Evolutionary conservation across 1,140 invertebrate genomes (phyloP), one percentile per base, ranked within the genome.

Genomic region (Schlechtendalia chinensis): DNA sequence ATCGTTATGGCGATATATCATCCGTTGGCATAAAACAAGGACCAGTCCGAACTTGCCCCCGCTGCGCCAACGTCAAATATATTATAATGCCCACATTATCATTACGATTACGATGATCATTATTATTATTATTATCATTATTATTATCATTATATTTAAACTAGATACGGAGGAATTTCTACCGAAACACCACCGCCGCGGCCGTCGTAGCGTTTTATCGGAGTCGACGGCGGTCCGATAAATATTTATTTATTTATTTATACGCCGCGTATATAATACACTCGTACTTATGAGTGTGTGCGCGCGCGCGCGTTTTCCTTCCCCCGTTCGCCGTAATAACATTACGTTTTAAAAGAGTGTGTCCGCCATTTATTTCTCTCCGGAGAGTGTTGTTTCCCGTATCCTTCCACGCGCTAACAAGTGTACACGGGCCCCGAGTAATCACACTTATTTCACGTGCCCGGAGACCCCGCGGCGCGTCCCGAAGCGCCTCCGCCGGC

Each of bases 1-100:
- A 79, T 79, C 75, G 75, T 79, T 79, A 47, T 63, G 24, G 75
- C 75, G 39, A 79, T 79, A 79, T 79, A 79, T 79, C 75, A 79
- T 79, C 56, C 27, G 75, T 79, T 79, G 75, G 75, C 75, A 79
- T 79, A 79, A 79, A 79, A 79, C 75, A 79, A 79, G 75, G 75
- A 79, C 75, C 75, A 79, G 75, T 79, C 56, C n/a, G 63, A 79
- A 79, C 75, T 63, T 79, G 58, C 75, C 75, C 75, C 75, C 75
- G 75, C 75, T 79, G 75, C 22, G 75, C 61, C 61, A 63, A 79
- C 75, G 75, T 79, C 75, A 79, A 79, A 79, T 79, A 79, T 79
- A 63, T 79, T 79, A 79, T 79, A 79, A 63, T 79, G 56, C 75
- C 58, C 58, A 79, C 75, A 79, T 79, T 79, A 79, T 79, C 74